phyloP scores from a whole-genome alignment of 2,113 vertebrate species.

The Pterocles orientalis region DNA sequence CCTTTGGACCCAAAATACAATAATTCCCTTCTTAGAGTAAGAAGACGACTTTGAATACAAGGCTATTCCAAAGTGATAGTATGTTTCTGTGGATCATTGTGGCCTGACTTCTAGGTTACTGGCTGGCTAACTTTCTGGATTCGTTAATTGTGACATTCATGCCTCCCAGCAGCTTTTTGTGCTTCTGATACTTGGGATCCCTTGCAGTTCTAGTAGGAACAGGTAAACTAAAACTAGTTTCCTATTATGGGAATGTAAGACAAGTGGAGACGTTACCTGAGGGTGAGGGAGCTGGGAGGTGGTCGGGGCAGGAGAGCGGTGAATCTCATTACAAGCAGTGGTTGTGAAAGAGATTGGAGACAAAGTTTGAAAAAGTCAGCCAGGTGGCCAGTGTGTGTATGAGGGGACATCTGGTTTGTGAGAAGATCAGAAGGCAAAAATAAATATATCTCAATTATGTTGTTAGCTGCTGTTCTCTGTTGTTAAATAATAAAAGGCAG shows the following conservation, averaged over 20 bases:
- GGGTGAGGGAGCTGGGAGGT: background rate
- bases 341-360: background rate
- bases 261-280: background rate
- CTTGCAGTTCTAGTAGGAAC: background rate
- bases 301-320: background rate
- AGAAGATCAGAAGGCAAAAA: slow-evolving; percentile 2
- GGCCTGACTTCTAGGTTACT: background rate
- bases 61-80: background rate
- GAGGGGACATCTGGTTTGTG: background rate
- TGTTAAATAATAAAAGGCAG: background rate
- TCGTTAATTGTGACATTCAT: accelerated
- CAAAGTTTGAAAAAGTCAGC: background rate
- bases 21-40: background rate
- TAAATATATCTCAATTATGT: background rate
- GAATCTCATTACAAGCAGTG: background rate
- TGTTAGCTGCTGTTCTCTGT: background rate
- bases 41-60: background rate
- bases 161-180: background rate
- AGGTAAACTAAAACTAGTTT: background rate
- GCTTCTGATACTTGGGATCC: background rate
- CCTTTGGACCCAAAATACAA: background rate
- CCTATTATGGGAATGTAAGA: background rate
- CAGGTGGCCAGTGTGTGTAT: background rate
- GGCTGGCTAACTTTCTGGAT: accelerated
- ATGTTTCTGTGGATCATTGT: background rate